Base-by-base conservation (phyloP, 2,888 invertebrate species). In the Lypha dubia region DNA sequence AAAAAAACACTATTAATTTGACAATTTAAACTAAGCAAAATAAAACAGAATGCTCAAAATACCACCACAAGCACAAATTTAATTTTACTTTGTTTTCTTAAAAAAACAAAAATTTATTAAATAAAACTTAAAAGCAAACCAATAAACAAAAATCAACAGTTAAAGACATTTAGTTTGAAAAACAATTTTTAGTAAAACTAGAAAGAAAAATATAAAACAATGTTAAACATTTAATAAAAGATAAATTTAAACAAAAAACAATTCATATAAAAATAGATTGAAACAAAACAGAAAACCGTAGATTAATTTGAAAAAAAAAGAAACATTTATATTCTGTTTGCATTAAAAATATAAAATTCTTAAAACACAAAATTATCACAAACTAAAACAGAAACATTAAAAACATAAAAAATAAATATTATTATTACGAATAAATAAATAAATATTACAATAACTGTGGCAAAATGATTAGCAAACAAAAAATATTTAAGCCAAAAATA, bases 391-490 rank as follows among this genome's bases (percentile, higher is more conserved):
- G n/a, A 35, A 35, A 35, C 35, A 35, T n/a, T n/a, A 35, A 35
- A 35, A 35, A 6, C n/a, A 20, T n/a, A 49, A 20, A 20, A 46
- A 22, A 22, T 22, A 22, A n/a, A n/a, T 81, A 86, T 67, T 11
- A 38, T n/a, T n/a, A n/a, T 11, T 38, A 85, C 70, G 70, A 85
- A 80, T 73, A 85, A 85, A 85, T 77, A 87, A 86, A 83, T 82
- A 88, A 87, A 90, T 90, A 90, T 90, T 91, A 90, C 90, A 90
- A 90, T 91, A 90, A 90, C 90, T 91, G 90, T 91, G 90, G 90
- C 83, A 86, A 79, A 17, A 58, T 11, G 7, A 58, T 35, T 35
- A 3, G n/a, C n/a, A n/a, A n/a, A n/a, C n/a, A 24, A 58, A 76
- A 63, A 65, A 28, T 71, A 75, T 38, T 68, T 58, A 71, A 73